Base-by-base conservation (phyloP, 2,888 invertebrate genomes). In the Serripes groenlandicus region DNA sequence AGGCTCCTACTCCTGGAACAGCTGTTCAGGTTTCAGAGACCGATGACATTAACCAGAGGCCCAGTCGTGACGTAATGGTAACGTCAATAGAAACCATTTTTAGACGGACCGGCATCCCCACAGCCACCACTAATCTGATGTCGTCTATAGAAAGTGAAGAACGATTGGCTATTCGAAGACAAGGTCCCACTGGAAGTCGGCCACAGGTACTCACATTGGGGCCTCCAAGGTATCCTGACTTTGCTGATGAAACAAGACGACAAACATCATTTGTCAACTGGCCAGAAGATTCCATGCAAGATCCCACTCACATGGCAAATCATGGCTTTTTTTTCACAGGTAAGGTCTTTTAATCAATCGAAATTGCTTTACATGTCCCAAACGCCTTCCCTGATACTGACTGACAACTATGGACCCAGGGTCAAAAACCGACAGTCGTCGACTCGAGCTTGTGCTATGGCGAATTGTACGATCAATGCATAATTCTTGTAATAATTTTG, bases 271-370 rank as follows among this genome's bases (percentile, higher is more conserved):
- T 80, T 34, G 42, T 66, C 1, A 71, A 70, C 49, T 85, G 85
- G 85, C 82, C 85, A 18, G 3, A 76, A 23, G 54, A 15, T 32
- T 64, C 77, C 7, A 71, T 72, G 28, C 85, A 85, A 52, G 77
- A 82, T 49, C 35, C 82, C 11, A 52, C 69, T 5, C 49, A 71
- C 28, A 82, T 85, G 81, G 75, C 74, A 34, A 56, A 75, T 7
- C 80, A 82, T 60, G 85, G 85, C 15, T 85, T 85, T 56, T 85
- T 80, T 52, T 85, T 64, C 37, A 82, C 85, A 60, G 85, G 85
- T 82, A 68, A 18, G n/a, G n/a, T n/a, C n/a, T n/a, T n/a, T n/a
- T n/a, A n/a, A n/a, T n/a, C n/a, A n/a, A n/a, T n/a, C n/a, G n/a
- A n/a, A n/a, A n/a, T n/a, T n/a, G n/a, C n/a, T n/a, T n/a, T n/a